Evolutionary conservation across 1,140 invertebrate species (phyloP).

Genomic region (Drosophila littoralis): DNA sequence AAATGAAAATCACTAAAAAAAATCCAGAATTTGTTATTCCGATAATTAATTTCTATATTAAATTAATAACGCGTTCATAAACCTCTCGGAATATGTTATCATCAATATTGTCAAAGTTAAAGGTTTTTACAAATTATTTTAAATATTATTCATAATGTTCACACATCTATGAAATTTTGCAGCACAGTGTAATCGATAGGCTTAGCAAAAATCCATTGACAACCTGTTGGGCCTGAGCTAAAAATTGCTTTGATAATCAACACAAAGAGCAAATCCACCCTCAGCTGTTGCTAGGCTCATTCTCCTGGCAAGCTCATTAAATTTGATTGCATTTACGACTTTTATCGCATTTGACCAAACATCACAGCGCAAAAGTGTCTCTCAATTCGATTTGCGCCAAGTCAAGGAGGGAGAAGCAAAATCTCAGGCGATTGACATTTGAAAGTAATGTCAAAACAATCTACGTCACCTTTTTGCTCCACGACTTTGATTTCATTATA

Average conservation of each 20-base stretch:
- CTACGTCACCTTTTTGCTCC: conserved; percentile 64
- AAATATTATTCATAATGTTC: neutral
- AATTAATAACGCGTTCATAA: no score
- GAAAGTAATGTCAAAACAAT: conserved; percentile 82
- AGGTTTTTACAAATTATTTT: neutral
- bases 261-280: conserved; percentile 37
- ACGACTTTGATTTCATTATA: conserved; percentile 56
- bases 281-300: conserved; percentile 9
- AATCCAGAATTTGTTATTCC: no score
- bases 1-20: no score
- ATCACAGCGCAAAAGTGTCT: conserved; percentile 3
- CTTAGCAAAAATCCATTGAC: conserved; percentile 52
- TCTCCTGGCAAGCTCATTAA: conserved; percentile 69
- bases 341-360: conserved; percentile 77
- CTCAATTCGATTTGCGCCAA: conserved; percentile 72
- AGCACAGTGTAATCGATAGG: conserved; percentile 53
- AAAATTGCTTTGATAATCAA: conserved; percentile 58
- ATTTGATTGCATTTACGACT: conserved; percentile 76
- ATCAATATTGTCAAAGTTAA: neutral
- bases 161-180: conserved; percentile 15
- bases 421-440: conserved; percentile 72
- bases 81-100: no score
- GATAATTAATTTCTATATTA: no score
- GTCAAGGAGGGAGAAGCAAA: conserved; percentile 50
- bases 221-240: conserved; percentile 65